Percentiles rank a stretch among this genome's conserved stretches.
Conservation (phyloP, 2,888 invertebrate genomes). For the Microchrysa polita region DNA sequence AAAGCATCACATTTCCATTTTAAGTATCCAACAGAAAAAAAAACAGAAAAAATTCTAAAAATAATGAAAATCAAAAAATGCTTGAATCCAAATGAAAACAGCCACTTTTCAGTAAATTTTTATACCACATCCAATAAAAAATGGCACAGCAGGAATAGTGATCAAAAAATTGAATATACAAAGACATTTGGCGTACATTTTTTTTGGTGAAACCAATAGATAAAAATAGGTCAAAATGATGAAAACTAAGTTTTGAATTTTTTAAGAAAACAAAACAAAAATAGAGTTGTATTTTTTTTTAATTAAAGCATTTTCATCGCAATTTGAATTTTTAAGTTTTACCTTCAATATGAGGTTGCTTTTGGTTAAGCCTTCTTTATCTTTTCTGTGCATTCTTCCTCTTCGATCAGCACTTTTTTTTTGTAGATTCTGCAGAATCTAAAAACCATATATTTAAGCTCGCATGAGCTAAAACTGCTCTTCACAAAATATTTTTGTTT, state of each 20-base stretch:
- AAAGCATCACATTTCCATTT: conserved; percentile 33
- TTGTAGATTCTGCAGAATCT: conserved; percentile 99
- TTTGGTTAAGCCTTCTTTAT: conserved; percentile 94
- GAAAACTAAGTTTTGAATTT: conserved; percentile 19
- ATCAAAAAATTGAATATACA: conserved; percentile 22
- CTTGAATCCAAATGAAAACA: too few relatives aligned
- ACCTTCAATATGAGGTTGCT: conserved; percentile 99
- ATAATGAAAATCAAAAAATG: neutral
- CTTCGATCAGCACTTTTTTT: conserved; percentile 98
- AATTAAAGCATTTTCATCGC: conserved; percentile 45
- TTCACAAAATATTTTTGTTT: conserved; percentile 51
- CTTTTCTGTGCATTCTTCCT: conserved; percentile 95
- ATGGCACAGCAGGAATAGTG: conserved; percentile 40
- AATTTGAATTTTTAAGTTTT: conserved; percentile 62
- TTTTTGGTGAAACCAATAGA: too few relatives aligned
- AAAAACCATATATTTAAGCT: conserved; percentile 72
- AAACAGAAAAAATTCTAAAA: neutral
- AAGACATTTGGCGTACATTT: conserved; percentile 15
- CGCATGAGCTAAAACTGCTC: conserved; percentile 61
- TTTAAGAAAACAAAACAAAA: neutral
- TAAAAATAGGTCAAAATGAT: neutral
- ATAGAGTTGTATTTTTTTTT: too few relatives aligned
- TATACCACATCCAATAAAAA: conserved; percentile 24
- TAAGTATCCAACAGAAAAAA: conserved; percentile 9
- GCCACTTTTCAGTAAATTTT: too few relatives aligned